Percentiles rank a stretch among this genome's conserved stretches.
These are phyloP conservation scores for Chondrosia reniformis DNA, from an alignment of 37 sponge, comb jelly and placozoan genomes.

Conservation along the genomic window DNA sequence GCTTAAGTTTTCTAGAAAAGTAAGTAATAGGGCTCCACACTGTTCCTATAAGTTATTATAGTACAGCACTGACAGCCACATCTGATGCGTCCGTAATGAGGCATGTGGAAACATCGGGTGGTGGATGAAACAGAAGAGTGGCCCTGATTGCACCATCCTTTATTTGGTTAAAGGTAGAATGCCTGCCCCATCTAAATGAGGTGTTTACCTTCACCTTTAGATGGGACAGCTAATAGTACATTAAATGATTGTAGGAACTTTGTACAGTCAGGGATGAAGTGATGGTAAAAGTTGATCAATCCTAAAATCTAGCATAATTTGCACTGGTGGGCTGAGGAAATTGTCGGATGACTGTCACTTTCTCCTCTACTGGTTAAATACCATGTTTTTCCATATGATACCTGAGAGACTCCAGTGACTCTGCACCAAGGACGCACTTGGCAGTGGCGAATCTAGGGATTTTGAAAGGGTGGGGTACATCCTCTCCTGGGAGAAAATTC, in stretches of 20 bases:
- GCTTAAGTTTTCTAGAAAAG: constrained; percentile 10
- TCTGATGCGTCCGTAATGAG: neutral
- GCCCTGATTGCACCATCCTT: neutral
- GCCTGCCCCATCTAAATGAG: neutral
- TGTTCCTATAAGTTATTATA: neutral
- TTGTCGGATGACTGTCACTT: neutral
- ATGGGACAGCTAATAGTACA: neutral
- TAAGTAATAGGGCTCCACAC: neutral
- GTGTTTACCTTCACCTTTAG: neutral
- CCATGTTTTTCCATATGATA: neutral
- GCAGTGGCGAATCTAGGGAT: too few relatives aligned
- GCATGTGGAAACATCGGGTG: neutral
- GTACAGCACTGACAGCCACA: neutral
- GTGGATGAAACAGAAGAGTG: neutral
- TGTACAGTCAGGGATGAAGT: neutral
- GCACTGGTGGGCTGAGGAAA: neutral
- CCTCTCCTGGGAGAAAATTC: too few relatives aligned
- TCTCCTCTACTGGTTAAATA: neutral
- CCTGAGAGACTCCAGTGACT: neutral
- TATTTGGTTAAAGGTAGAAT: neutral
- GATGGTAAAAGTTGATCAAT: neutral
- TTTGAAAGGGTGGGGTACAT: too few relatives aligned
- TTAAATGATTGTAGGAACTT: neutral
- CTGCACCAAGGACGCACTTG: neutral
- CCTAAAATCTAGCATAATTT: neutral